Conservation (phyloP, 2,113 vertebrate species). For the Rhabdornis inornatus region DNA sequence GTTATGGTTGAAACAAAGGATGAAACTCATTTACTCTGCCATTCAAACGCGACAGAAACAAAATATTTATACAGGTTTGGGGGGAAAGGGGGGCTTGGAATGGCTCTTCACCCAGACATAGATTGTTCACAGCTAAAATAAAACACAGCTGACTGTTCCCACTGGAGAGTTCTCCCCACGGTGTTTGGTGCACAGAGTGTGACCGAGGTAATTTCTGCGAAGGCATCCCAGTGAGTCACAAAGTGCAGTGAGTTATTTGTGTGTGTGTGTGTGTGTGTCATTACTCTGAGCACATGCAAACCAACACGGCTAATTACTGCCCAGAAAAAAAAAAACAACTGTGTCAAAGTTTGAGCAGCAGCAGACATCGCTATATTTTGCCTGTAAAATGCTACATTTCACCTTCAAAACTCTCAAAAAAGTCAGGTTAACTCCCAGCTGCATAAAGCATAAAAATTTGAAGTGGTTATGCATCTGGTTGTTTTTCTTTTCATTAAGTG, state of each 20-base stretch:
- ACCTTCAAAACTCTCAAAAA: neutral
- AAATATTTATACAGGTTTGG: conserved; percentile 42
- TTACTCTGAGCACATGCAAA: conserved; percentile 16
- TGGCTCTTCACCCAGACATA: neutral
- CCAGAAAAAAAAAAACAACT: neutral
- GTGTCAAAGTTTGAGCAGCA: conserved; percentile 24
- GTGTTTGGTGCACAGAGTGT: neutral
- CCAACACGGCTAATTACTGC: neutral
- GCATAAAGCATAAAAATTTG: neutral
- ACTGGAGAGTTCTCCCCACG: neutral
- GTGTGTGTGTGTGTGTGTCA: neutral
- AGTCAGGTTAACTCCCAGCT: neutral
- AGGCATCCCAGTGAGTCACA: conserved; percentile 59
- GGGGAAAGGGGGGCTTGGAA: neutral
- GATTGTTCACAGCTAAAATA: neutral
- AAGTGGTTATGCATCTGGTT: neutral
- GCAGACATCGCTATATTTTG: neutral
- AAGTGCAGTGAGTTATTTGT: conserved; percentile 16
- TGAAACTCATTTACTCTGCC: neutral
- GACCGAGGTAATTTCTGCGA: conserved; percentile 39
- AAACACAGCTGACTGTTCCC: neutral
- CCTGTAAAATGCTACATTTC: neutral
- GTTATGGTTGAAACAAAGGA: conserved; percentile 45
- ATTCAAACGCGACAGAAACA: conserved; percentile 1
- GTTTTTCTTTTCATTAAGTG: neutral